These are phyloP conservation scores for Leptogaster cylindrica DNA, from an alignment of 2,888 invertebrate genomes.

Conservation along the genomic window DNA sequence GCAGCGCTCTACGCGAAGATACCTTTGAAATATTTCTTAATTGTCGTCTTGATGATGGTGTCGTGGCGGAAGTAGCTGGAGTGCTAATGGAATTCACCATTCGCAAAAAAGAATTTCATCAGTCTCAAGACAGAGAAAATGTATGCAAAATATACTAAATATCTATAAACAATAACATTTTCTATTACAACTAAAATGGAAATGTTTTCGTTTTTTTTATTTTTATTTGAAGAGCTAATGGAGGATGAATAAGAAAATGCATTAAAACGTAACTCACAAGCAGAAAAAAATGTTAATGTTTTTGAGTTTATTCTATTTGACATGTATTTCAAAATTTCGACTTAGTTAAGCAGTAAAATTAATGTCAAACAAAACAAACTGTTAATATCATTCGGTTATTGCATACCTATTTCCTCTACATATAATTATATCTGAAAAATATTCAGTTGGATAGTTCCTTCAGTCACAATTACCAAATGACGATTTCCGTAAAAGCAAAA, in stretches of 20 bases:
- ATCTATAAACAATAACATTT: constrained; percentile 9
- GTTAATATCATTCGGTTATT: constrained; percentile 35
- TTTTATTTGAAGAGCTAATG: no score
- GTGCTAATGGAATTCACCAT: constrained; percentile 37
- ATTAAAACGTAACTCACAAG: constrained; percentile 5
- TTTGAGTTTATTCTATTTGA: constrained; percentile 17
- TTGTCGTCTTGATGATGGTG: constrained; percentile 37
- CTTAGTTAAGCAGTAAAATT: neutral
- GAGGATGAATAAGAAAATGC: neutral
- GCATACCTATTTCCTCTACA: constrained; percentile 39
- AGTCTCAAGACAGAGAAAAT: constrained; percentile 28
- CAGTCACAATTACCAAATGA: constrained; percentile 38
- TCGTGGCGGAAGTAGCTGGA: constrained; percentile 33
- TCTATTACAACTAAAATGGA: constrained; percentile 25
- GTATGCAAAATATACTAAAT: neutral
- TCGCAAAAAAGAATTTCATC: constrained; percentile 37
- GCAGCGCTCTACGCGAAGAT: constrained; percentile 59
- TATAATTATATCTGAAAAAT: constrained; percentile 41
- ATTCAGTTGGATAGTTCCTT: constrained; percentile 17
- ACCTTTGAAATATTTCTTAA: constrained; percentile 52
- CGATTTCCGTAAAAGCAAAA: no score
- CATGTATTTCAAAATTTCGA: no score
- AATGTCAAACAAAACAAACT: constrained; percentile 34
- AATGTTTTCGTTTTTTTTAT: no score
- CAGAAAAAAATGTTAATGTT: constrained; percentile 29